phyloP scores from a whole-genome alignment of 1,140 invertebrate species.

The Caerostris darwini region DNA sequence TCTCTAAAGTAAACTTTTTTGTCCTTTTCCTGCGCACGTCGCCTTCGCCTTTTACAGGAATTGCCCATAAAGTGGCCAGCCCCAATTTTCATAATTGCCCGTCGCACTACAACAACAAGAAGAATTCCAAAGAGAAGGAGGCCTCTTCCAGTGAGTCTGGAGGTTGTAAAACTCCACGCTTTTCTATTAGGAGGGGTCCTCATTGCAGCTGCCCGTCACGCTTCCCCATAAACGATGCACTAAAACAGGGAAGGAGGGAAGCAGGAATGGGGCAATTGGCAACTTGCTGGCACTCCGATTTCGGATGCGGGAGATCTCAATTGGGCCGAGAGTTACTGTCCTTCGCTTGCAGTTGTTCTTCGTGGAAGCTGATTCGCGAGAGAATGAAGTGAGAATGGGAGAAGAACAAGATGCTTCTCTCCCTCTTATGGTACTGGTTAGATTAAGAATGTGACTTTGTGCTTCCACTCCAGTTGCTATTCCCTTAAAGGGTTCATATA shows the following conservation, averaged over 20 bases:
- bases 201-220: not conserved
- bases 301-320: not conserved
- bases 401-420: no score
- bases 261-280: not conserved
- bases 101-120: not conserved
- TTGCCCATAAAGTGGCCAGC: not conserved
- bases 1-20: not conserved
- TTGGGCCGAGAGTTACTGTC: not conserved
- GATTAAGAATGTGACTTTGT: no score
- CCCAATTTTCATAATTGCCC: conserved; percentile 26
- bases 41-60: not conserved
- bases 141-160: not conserved
- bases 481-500: no score
- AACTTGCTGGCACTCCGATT: not conserved
- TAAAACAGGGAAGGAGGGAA: not conserved
- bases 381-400: no score
- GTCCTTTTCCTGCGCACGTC: not conserved
- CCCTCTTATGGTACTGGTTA: no score
- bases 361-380: no score
- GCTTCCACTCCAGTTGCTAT: no score
- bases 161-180: not conserved
- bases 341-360: no score
- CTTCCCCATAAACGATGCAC: not conserved
- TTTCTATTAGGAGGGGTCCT: not conserved
- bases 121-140: not conserved